phyloP scores from a whole-genome alignment of 1,140 invertebrate genomes.

The Archivesica marissinica region DNA sequence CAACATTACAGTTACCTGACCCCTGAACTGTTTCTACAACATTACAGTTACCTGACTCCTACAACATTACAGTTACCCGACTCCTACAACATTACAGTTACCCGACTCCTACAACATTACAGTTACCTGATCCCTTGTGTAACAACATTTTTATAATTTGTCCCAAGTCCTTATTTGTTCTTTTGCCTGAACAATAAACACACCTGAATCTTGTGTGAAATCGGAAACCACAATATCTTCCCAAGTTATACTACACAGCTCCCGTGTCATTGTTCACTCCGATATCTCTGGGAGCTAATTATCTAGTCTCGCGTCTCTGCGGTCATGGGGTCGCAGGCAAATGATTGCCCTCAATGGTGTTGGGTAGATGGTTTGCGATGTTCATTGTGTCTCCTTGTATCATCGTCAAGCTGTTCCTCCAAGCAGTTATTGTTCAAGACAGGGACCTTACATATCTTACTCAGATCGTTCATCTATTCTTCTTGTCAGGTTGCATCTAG shows the following conservation, averaged over 20 bases:
- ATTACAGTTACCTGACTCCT: too few relatives aligned
- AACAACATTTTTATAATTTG: background rate
- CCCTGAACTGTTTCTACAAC: too few relatives aligned
- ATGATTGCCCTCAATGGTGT: slow-evolving; percentile 1
- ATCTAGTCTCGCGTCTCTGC: slow-evolving; percentile 16
- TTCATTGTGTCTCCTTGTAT: slow-evolving; percentile 2
- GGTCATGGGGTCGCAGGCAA: slow-evolving; percentile 28
- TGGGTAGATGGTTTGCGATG: slow-evolving; percentile 18
- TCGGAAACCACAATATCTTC: slow-evolving; percentile 6
- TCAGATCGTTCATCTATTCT: background rate
- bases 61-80: too few relatives aligned
- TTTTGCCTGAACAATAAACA: slow-evolving; percentile 11
- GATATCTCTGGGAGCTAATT: background rate
- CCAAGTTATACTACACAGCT: slow-evolving; percentile 2
- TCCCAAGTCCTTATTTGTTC: slow-evolving; percentile 15
- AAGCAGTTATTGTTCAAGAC: slow-evolving; percentile 3
- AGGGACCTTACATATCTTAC: slow-evolving; percentile 28
- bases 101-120: too few relatives aligned
- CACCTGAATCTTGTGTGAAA: slow-evolving; percentile 10
- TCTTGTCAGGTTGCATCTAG: background rate
- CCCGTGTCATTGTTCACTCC: slow-evolving; percentile 1
- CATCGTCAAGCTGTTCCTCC: background rate
- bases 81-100: too few relatives aligned
- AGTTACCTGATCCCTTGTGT: background rate
- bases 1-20: too few relatives aligned